A percentile compares a stretch with the other conserved stretches of the same genome.
Evolutionary conservation across 2,888 invertebrate genomes (phyloP).

Genomic region (Drosophila anceps): DNA sequence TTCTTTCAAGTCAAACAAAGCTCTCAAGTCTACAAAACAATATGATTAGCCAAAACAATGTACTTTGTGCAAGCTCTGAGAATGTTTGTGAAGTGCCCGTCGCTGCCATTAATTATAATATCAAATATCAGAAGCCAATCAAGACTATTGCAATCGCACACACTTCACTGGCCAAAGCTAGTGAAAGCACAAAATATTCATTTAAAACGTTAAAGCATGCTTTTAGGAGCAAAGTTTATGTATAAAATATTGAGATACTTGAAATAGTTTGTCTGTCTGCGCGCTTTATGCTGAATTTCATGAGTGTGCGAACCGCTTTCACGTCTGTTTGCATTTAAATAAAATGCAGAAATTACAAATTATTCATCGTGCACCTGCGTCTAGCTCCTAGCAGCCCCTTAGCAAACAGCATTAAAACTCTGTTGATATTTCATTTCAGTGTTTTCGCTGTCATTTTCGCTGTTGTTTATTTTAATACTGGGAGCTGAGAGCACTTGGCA

Average conservation of each 20-base stretch:
- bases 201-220: background rate
- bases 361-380: background rate
- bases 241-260: background rate
- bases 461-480: slow-evolving; percentile 1
- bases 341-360: slow-evolving; percentile 13
- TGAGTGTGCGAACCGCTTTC: background rate
- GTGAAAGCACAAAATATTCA: background rate
- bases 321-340: slow-evolving; percentile 13
- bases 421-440: slow-evolving; percentile 56
- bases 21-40: background rate
- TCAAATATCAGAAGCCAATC: background rate
- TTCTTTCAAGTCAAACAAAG: background rate
- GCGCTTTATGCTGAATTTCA: background rate
- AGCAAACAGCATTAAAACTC: slow-evolving; percentile 2
- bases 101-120: background rate
- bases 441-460: slow-evolving; percentile 44
- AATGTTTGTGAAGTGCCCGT: background rate
- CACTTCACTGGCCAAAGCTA: background rate
- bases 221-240: background rate
- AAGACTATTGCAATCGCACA: background rate
- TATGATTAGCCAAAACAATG: background rate
- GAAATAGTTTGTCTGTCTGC: background rate
- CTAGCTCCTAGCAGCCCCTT: background rate
- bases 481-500: slow-evolving; percentile 52
- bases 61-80: background rate